Base-by-base conservation (phyloP, 2,113 vertebrate species). In the Egretta garzetta region DNA sequence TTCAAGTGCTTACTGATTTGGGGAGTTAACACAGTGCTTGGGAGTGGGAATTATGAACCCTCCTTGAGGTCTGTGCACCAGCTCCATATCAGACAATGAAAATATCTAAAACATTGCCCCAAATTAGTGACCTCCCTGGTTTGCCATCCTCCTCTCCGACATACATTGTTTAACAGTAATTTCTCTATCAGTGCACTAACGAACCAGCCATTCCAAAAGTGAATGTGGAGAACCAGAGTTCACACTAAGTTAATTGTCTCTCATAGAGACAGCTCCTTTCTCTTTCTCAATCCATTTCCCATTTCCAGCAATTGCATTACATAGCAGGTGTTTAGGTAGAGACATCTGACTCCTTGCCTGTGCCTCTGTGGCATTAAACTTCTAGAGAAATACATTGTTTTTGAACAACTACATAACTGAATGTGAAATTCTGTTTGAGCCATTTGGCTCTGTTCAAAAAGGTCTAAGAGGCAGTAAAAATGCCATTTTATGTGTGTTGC, bases 181-280 rank as follows among this genome's bases (percentile, higher is more conserved):
- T 83, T 86, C 37, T 23, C 47, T 39, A 49, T 43, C 47, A 50
- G 39, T 16, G 30, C 23, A 41, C 20, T 64, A 66, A 19, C 28
- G 39, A 58, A 62, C 56, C 23, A 30, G 13, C 21, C 49, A 73
- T 76, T 76, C 20, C 53, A 49, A 49, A 89, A 67, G 23, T 53
- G 27, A 80, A 21, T 3, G 7, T 1, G 0, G 24, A 77, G 28
- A 76, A 45, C 21, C 17, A 8, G 1, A 9, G 9, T 56, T 72
- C 27, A 59, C n/a, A 52, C 19, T 19, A 30, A 43, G 23, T 39
- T 47, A 73, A 74, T 23, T 56, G 15, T 58, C 55, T 60, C 17
- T 60, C 30, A 55, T 0, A 39, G 30, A 80, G n/a, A 60, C 12
- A 70, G 73, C 9, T 88, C 17, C 32, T 67, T 85, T 39, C 37